Conservation (phyloP, 2,888 invertebrate genomes). For the Oligia strigilis region DNA sequence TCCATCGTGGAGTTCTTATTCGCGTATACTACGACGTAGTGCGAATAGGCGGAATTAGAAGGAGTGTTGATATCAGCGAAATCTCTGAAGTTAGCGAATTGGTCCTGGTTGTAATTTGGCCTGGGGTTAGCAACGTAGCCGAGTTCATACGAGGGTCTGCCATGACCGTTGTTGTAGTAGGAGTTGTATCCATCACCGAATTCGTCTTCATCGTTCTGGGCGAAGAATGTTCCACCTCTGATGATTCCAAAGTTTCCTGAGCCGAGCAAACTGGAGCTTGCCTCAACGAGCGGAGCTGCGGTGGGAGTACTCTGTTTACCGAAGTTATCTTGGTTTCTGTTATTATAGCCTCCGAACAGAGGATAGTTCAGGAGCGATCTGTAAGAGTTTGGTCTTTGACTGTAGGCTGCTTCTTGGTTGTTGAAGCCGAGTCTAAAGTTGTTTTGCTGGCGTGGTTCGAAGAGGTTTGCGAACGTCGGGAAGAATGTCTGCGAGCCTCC, state of each 20-base stretch:
- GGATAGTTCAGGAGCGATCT: constrained; percentile 87
- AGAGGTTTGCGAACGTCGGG: constrained; percentile 94
- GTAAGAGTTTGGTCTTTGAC: constrained; percentile 90
- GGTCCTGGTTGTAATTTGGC: constrained; percentile 94
- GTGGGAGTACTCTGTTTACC: constrained; percentile 81
- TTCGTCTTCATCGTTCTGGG: constrained; percentile 93
- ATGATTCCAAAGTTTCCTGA: constrained; percentile 97
- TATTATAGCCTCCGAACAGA: constrained; percentile 80
- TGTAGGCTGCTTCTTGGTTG: constrained; percentile 91
- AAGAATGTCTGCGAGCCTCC: constrained; percentile 93
- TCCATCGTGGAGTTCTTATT: constrained; percentile 94
- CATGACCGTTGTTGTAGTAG: constrained; percentile 93
- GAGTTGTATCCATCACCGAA: constrained; percentile 91
- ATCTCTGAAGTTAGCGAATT: constrained; percentile 97
- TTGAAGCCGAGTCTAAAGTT: constrained; percentile 91
- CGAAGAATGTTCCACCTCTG: constrained; percentile 96
- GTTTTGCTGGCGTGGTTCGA: constrained; percentile 89
- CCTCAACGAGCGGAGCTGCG: constrained; percentile 85
- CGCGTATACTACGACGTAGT: constrained; percentile 95
- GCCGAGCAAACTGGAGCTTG: constrained; percentile 92
- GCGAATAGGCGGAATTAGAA: constrained; percentile 94
- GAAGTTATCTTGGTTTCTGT: constrained; percentile 81
- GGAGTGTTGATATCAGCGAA: constrained; percentile 97
- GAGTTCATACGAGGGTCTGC: constrained; percentile 92
- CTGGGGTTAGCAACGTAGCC: constrained; percentile 92